phyloP scores from a whole-genome alignment of 2,113 vertebrate genomes.

The Brachyhypopomus gauderio region DNA sequence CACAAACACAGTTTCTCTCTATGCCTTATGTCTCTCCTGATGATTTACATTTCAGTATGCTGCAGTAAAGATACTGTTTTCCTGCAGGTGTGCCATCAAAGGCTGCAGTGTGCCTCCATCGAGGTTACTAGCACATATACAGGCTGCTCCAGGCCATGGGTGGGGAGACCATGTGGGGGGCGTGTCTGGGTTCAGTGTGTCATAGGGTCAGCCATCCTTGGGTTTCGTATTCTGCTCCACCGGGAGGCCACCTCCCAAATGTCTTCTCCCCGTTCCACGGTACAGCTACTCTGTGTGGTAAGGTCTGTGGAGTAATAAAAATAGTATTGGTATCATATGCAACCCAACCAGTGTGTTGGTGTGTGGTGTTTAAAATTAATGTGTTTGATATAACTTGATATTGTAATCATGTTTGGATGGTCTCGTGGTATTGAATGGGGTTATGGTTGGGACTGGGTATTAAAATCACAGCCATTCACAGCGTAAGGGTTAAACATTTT shows the following conservation, averaged over 20 bases:
- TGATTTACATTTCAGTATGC: conserved; percentile 70
- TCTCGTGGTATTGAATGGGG: no score
- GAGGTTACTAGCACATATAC: conserved; percentile 51
- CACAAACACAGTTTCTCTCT: conserved; percentile 32
- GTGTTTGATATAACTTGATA: no score
- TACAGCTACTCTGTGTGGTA: conserved; percentile 14
- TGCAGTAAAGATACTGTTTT: conserved; percentile 76
- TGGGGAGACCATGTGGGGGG: conserved; percentile 60
- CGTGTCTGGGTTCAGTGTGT: conserved; percentile 64
- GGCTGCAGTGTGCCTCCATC: conserved; percentile 62
- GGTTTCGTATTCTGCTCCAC: conserved; percentile 54
- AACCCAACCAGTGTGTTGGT: no score
- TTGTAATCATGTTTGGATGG: no score
- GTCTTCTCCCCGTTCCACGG: conserved; percentile 35
- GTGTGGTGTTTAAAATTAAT: no score
- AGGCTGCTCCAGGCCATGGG: conserved; percentile 38
- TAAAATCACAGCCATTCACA: no score
- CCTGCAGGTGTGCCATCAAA: conserved; percentile 80
- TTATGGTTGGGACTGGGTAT: no score
- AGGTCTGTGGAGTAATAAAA: no score
- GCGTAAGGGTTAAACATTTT: no score
- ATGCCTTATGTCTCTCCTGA: conserved; percentile 35
- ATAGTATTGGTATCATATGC: no score
- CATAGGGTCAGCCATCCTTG: conserved; percentile 38
- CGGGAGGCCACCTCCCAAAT: background rate